phyloP scores from a whole-genome alignment of 2,888 invertebrate species.

The Lasius platythorax region DNA sequence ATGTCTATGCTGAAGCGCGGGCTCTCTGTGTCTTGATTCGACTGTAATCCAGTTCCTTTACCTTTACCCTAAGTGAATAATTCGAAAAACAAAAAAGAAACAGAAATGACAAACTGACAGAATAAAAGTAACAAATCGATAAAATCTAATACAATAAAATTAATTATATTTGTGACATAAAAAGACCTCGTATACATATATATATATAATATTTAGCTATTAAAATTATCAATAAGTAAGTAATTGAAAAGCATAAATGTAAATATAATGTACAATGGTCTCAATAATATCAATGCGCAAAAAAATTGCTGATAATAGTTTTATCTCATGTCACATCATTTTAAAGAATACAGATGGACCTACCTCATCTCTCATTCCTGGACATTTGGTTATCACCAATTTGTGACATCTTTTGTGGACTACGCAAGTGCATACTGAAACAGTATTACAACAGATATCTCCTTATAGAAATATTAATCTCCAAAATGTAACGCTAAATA shows the following conservation, averaged over 20 bases:
- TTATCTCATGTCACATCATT: conserved; percentile 7
- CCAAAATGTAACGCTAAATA: conserved; percentile 57
- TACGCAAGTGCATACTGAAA: conserved; percentile 98
- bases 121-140: conserved; percentile 38
- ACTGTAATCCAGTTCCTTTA: conserved; percentile 82
- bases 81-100: conserved; percentile 31
- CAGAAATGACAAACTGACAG: conserved; percentile 51
- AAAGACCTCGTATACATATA: not conserved
- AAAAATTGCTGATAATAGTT: conserved; percentile 1
- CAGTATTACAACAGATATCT: conserved; percentile 54
- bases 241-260: not conserved
- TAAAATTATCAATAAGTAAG: not conserved
- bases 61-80: conserved; percentile 67
- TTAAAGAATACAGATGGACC: conserved; percentile 62
- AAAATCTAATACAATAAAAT: conserved; percentile 13
- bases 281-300: not conserved
- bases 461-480: conserved; percentile 64
- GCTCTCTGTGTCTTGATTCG: conserved; percentile 89
- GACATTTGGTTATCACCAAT: conserved; percentile 99
- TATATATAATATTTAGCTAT: not conserved
- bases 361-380: conserved; percentile 97
- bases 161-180: not conserved
- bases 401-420: conserved; percentile 99
- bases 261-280: not conserved
- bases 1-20: conserved; percentile 99